phyloP scores from a whole-genome alignment of 2,888 invertebrate genomes.

The Rugalucina vietnamica region DNA sequence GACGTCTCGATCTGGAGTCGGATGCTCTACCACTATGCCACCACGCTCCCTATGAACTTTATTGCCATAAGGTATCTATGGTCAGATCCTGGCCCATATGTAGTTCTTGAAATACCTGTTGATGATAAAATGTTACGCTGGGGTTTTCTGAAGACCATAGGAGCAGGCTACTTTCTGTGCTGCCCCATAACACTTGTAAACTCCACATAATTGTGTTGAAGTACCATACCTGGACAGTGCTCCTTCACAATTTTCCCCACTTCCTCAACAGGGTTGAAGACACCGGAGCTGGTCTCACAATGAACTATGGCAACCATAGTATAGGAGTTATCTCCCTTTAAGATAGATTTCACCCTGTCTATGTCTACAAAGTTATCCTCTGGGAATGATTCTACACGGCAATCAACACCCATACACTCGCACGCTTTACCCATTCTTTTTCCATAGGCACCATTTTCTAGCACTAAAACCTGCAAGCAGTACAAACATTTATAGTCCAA shows the following conservation, averaged over 20 bases:
- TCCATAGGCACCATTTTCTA: slow-evolving; percentile 85
- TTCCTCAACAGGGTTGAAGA: slow-evolving; percentile 84
- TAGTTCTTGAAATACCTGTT: too few species aligned
- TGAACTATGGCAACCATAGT: slow-evolving; percentile 84
- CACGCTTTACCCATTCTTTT: slow-evolving; percentile 84
- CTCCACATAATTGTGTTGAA: too few species aligned
- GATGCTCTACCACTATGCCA: too few species aligned
- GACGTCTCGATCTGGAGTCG: too few species aligned
- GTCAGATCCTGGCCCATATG: too few species aligned
- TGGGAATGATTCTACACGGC: slow-evolving; percentile 79
- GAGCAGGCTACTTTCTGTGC: too few species aligned
- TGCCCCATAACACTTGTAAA: too few species aligned
- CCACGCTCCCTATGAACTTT: too few species aligned
- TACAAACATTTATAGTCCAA: too few species aligned
- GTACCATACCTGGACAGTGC: slow-evolving; percentile 71
- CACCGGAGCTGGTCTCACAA: slow-evolving; percentile 85
- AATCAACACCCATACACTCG: slow-evolving; percentile 79
- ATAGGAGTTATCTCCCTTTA: slow-evolving; percentile 76
- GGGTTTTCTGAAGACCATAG: too few species aligned
- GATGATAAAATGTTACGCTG: too few species aligned
- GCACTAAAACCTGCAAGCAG: slow-evolving; percentile 81
- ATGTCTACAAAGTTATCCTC: slow-evolving; percentile 81
- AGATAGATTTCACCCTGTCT: slow-evolving; percentile 70
- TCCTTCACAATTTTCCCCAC: slow-evolving; percentile 82
- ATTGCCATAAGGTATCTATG: too few species aligned